A percentile compares a stretch with the other conserved stretches of the same genome.
phyloP scores from a whole-genome alignment of 2,797 vertebrate species.

The Karalla daura region DNA sequence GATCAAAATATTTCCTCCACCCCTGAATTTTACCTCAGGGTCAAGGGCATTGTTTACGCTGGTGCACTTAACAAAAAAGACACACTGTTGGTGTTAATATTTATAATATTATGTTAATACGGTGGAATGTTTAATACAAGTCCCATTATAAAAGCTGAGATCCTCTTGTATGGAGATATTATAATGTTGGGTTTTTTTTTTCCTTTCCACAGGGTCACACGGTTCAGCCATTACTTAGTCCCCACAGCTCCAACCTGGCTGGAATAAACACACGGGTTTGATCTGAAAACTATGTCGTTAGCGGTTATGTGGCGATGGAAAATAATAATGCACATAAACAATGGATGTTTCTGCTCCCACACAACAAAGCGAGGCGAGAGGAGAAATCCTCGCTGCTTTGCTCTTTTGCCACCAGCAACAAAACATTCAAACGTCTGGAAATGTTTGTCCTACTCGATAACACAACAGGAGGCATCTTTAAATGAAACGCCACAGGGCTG shows the following conservation, averaged over 20 bases:
- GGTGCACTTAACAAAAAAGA: not conserved
- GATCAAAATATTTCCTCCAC: not conserved
- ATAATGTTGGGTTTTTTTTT: not conserved
- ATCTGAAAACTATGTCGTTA: constrained; percentile 59
- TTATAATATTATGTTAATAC: not conserved
- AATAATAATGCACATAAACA: constrained; percentile 62
- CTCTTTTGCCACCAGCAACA: constrained; percentile 28
- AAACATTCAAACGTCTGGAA: constrained; percentile 30
- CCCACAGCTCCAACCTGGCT: constrained; percentile 24
- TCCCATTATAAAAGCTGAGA: not conserved
- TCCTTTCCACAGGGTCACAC: not conserved
- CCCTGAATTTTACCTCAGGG: not conserved
- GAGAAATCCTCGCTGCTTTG: constrained; percentile 30
- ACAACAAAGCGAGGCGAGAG: constrained; percentile 46
- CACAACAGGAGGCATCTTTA: constrained; percentile 20
- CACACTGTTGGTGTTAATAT: not conserved
- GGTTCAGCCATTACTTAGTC: constrained; percentile 31
- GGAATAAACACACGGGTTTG: constrained; percentile 47
- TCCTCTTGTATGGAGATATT: not conserved
- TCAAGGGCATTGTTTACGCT: not conserved
- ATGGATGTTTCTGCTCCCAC: constrained; percentile 44
- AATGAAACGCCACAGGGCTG: constrained; percentile 5
- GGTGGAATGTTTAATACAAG: no score
- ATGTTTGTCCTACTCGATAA: constrained; percentile 27
- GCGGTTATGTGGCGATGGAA: constrained; percentile 37